Evolutionary conservation across 2,888 invertebrate species (phyloP).

Genomic region (Lepidocyrtinus sp.): DNA sequence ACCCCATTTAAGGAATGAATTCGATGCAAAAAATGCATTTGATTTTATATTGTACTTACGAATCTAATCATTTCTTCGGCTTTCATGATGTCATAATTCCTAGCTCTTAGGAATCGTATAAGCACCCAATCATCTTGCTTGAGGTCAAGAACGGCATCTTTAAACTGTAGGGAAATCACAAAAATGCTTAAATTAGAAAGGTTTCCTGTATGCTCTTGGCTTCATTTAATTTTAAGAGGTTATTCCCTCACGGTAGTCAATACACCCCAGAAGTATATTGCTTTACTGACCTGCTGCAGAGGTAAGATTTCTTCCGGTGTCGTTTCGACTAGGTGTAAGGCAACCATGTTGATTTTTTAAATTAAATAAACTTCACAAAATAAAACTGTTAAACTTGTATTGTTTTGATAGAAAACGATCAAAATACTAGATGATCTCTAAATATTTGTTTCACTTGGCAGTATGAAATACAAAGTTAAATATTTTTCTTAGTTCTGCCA

Average conservation of each 20-base stretch:
- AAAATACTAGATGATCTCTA: too few species aligned
- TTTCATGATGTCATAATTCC: constrained; percentile 39
- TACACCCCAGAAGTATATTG: neutral
- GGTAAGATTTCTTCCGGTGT: neutral
- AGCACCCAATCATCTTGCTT: constrained; percentile 46
- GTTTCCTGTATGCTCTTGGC: neutral
- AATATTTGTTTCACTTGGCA: too few species aligned
- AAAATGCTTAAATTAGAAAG: constrained; percentile 23
- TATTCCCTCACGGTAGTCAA: constrained; percentile 4
- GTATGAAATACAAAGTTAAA: neutral
- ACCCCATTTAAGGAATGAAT: constrained; percentile 23
- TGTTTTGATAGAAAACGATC: neutral
- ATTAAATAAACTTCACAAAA: neutral
- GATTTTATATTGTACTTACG: constrained; percentile 23
- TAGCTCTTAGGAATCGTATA: constrained; percentile 48
- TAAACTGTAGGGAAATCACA: constrained; percentile 35
- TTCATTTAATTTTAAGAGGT: neutral
- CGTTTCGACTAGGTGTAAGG: neutral
- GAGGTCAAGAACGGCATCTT: constrained; percentile 40
- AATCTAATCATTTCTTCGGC: constrained; percentile 48
- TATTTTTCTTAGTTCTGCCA: constrained; percentile 24
- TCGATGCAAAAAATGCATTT: neutral
- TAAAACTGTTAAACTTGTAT: neutral
- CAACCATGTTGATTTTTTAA: neutral
- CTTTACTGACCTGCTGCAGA: neutral